Conservation (phyloP, 1,140 invertebrate species). For the Oscheius sp. region DNA sequence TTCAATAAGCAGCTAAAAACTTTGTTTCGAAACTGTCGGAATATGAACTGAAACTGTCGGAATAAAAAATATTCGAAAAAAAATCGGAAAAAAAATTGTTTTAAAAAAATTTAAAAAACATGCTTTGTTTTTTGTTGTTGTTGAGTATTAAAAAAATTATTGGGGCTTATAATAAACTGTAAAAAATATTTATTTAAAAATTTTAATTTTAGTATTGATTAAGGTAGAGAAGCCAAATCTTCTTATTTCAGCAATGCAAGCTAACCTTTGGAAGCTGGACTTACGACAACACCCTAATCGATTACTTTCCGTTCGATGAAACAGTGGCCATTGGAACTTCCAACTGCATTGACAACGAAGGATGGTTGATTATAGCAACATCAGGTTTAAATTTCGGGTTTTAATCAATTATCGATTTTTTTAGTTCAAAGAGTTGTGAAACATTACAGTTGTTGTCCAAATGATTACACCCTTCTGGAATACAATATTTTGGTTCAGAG, state of each 20-base stretch:
- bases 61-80: background rate
- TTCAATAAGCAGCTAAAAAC: background rate
- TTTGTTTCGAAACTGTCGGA: background rate
- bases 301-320: constrained; percentile 41
- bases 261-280: constrained; percentile 64
- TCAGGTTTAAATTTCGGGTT: background rate
- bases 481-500: constrained; percentile 50
- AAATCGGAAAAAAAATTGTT: background rate
- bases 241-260: constrained; percentile 38
- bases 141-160: background rate
- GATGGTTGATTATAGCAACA: constrained; percentile 48
- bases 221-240: no score
- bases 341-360: constrained; percentile 55
- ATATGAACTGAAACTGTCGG: background rate
- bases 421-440: constrained; percentile 21
- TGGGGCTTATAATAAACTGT: background rate
- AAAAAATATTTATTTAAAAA: background rate
- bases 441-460: constrained; percentile 44
- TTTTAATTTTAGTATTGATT: background rate
- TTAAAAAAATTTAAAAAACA: background rate
- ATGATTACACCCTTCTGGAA: constrained; percentile 56
- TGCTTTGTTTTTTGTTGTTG: background rate
- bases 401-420: background rate
- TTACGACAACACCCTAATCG: constrained; percentile 61
- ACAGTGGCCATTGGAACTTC: constrained; percentile 42